Evolutionary conservation across 2,888 invertebrate genomes (phyloP).

Genomic region (Cephus sareptanus): DNA sequence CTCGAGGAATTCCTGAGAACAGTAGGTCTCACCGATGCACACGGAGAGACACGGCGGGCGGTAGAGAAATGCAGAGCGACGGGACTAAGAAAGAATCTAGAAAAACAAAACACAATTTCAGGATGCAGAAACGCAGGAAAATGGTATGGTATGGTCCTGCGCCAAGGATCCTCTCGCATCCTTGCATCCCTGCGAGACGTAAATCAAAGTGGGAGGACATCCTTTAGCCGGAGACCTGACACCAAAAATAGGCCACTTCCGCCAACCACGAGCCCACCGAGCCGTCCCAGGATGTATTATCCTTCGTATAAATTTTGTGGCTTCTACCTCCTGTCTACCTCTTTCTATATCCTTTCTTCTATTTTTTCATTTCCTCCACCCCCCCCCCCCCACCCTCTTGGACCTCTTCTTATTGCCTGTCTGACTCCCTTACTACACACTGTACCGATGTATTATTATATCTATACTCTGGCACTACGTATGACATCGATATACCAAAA

Average conservation of each 20-base stretch:
- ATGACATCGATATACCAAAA: background rate
- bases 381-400: background rate
- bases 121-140: background rate
- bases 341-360: conserved; percentile 7
- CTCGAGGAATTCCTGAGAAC: background rate
- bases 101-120: background rate
- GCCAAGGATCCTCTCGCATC: background rate
- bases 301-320: conserved; percentile 43
- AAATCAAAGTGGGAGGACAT: conserved; percentile 49
- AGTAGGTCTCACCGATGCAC: background rate
- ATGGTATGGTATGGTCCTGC: background rate
- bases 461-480: background rate
- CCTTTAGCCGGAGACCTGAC: conserved; percentile 39
- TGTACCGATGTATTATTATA: background rate
- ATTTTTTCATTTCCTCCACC: background rate
- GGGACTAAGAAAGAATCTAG: background rate
- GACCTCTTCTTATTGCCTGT: background rate
- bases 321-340: conserved; percentile 15
- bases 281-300: conserved; percentile 44
- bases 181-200: conserved; percentile 24
- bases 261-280: conserved; percentile 30
- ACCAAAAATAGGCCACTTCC: conserved; percentile 49
- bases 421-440: background rate
- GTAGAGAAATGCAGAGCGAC: background rate
- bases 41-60: background rate